These are phyloP conservation scores for Mellilla xanthometata DNA, from an alignment of 2,888 invertebrate species.

Conservation along the genomic window DNA sequence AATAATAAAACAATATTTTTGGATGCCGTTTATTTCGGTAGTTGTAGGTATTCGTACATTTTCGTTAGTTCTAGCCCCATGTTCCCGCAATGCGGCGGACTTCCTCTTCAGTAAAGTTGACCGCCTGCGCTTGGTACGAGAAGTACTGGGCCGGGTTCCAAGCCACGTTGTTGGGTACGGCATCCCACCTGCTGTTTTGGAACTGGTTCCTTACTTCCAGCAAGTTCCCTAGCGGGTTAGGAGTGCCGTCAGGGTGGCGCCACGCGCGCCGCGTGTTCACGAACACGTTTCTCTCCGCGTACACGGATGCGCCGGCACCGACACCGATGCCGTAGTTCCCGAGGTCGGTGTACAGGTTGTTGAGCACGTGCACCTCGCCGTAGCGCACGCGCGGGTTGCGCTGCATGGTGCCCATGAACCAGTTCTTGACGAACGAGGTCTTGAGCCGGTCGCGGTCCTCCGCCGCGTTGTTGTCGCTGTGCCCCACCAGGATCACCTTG, in stretches of 20 bases:
- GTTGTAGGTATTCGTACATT: no score
- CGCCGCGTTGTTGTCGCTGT: slow-evolving; percentile 17
- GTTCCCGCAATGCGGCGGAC: slow-evolving; percentile 12
- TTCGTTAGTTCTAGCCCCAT: no score
- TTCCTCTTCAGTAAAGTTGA: slow-evolving; percentile 14
- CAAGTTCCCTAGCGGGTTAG: slow-evolving; percentile 18
- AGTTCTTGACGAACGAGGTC: slow-evolving; percentile 14
- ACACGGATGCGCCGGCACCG: slow-evolving; percentile 20
- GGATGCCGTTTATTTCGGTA: no score
- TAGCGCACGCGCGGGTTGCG: slow-evolving; percentile 26
- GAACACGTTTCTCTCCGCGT: slow-evolving; percentile 27
- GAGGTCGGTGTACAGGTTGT: slow-evolving; percentile 27
- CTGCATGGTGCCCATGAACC: slow-evolving; percentile 23
- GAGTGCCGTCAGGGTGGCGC: slow-evolving; percentile 15
- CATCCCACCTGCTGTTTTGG: slow-evolving; percentile 7
- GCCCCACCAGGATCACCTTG: slow-evolving; percentile 23
- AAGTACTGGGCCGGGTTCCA: slow-evolving; percentile 19
- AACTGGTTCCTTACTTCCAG: slow-evolving; percentile 6
- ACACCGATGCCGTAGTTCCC: slow-evolving; percentile 23
- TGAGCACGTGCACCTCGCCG: slow-evolving; percentile 24
- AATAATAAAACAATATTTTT: no score
- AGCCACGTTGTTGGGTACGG: slow-evolving; percentile 8
- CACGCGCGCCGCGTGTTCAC: slow-evolving; percentile 11
- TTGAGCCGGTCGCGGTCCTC: slow-evolving; percentile 23
- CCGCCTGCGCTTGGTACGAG: slow-evolving; percentile 5